Conservation (phyloP, 2,888 invertebrate species). For the Lucinisca nassula region DNA sequence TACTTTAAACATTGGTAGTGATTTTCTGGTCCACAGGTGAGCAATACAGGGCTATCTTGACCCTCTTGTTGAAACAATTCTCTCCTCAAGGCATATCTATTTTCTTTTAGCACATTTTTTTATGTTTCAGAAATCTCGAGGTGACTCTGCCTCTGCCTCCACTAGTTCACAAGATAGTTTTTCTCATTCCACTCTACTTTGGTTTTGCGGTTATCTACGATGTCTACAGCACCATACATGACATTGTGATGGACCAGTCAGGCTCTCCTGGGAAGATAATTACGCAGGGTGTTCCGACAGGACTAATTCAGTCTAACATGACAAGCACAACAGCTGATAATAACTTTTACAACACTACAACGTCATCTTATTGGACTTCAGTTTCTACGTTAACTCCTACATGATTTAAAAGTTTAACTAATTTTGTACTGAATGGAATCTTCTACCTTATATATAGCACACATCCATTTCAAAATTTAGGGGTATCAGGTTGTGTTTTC, state of each 20-base stretch:
- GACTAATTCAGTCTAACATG: conserved; percentile 28
- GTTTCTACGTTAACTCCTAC: not conserved
- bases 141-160: conserved; percentile 81
- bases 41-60: too few relatives aligned
- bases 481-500: too few relatives aligned
- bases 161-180: conserved; percentile 75
- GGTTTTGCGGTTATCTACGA: conserved; percentile 85
- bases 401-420: too few relatives aligned
- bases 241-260: conserved; percentile 62
- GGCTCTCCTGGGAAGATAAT: conserved; percentile 62
- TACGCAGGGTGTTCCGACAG: conserved; percentile 57
- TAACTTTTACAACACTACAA: not conserved
- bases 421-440: too few relatives aligned
- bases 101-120: too few relatives aligned
- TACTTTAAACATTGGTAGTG: too few relatives aligned
- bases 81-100: too few relatives aligned
- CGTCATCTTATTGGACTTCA: not conserved
- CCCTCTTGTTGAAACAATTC: too few relatives aligned
- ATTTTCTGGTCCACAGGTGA: too few relatives aligned
- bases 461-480: too few relatives aligned
- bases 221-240: conserved; percentile 72
- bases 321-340: not conserved
- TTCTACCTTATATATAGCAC: too few relatives aligned
- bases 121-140: conserved; percentile 76
- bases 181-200: conserved; percentile 84